Evolutionary conservation across 1,140 invertebrate species (phyloP).

Genomic region (Physella acuta): DNA sequence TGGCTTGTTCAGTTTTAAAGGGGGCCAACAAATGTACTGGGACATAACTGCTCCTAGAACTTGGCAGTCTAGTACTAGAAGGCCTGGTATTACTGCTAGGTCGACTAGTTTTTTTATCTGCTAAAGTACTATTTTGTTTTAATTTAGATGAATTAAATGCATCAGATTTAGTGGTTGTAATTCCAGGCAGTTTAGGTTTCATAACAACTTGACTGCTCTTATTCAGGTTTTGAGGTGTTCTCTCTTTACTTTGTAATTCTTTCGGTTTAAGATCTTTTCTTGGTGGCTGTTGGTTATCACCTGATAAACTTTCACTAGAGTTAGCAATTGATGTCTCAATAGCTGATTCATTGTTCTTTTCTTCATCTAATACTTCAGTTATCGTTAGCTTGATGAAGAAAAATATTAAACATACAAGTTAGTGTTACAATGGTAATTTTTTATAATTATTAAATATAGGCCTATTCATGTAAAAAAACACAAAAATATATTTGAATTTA

Average conservation of each 20-base stretch:
- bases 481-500: too few species aligned
- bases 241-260: neutral
- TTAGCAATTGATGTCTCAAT: too few species aligned
- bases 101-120: neutral
- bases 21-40: constrained; percentile 36
- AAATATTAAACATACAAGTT: too few species aligned
- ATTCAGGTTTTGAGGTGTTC: neutral
- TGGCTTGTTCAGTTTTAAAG: constrained; percentile 37
- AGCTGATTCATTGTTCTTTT: too few species aligned
- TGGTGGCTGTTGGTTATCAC: too few species aligned
- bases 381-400: too few species aligned
- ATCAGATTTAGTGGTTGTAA: neutral
- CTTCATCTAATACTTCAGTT: too few species aligned
- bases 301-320: too few species aligned
- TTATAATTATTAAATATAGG: too few species aligned
- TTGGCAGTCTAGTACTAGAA: constrained; percentile 5
- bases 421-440: too few species aligned
- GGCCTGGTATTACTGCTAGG: neutral
- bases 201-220: neutral
- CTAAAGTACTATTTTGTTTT: neutral
- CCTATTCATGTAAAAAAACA: too few species aligned
- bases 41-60: constrained; percentile 3
- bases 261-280: too few species aligned
- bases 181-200: neutral
- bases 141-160: neutral